Base-by-base conservation (phyloP, 1,140 invertebrate species). In the Drosophila persimilis region DNA sequence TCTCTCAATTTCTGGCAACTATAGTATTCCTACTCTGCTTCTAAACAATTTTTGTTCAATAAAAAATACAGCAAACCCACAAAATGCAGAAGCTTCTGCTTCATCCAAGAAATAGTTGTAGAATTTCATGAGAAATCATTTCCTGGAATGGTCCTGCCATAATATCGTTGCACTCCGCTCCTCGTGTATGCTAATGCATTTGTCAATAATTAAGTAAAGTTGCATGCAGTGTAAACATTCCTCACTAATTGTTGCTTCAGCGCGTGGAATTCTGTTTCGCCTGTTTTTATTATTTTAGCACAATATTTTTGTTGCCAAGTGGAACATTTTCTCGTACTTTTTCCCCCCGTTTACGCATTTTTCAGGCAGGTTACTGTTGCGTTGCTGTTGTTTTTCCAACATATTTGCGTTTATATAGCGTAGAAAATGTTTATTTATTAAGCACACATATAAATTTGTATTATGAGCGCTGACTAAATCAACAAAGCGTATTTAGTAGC, bases 391-490 rank as follows among this genome's bases (percentile, higher is more conserved):
- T 61, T 64, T 43, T 60, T 53, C 44, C 69, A 57, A 73, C 50
- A 76, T 86, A 86, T 84, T 86, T 80, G 67, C 55, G 77, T 84
- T 75, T 83, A 66, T 75, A 35, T 79, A 65, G 80, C 66, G 77
- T 44, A 84, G 61, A 83, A 84, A 83, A 79, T 85, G 77, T 85
- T 79, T 85, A 80, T 85, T 83, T 84, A 67, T 85, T 64, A 61
- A 73, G 77, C 76, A 85, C 55, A 79, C 75, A 85, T 66, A 84
- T 80, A 84, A 73, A 76, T 80, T 85, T 77, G 80, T 85, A 85
- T 84, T 84, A 85, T 77, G 70, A 73, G 60, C 81, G 80, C 77
- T 77, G 73, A 85, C 67, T 69, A 73, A 85, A 73, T 73, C 60
- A 77, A 84, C 73, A 80, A 64, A 67, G 48, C 62, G 45, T 62